A percentile compares a stretch with the other conserved stretches of the same genome.
These are phyloP conservation scores for Listronotus bonariensis DNA, from an alignment of 1,140 invertebrate species.

Conservation along the genomic window DNA sequence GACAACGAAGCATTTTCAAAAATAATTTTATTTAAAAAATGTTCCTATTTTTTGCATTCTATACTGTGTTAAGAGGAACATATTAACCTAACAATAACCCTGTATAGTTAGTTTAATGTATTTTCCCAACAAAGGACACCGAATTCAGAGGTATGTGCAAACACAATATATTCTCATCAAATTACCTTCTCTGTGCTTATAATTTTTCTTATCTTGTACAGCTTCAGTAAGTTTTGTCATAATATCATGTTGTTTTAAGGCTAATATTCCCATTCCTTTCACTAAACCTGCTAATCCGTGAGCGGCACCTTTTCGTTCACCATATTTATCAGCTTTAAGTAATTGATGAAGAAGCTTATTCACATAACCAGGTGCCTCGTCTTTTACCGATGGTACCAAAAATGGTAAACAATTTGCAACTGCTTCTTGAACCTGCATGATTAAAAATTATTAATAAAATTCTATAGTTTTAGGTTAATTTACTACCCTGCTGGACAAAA, in stretches of 20 bases:
- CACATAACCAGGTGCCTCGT: conserved; percentile 86
- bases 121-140: too few species aligned
- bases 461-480: too few species aligned
- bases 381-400: conserved; percentile 88
- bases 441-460: too few species aligned
- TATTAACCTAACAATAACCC: too few species aligned
- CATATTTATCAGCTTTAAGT: conserved; percentile 93
- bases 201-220: conserved; percentile 97
- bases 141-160: too few species aligned
- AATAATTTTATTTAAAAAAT: too few species aligned
- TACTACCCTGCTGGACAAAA: too few species aligned
- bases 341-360: conserved; percentile 87
- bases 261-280: conserved; percentile 95
- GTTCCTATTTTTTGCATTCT: too few species aligned
- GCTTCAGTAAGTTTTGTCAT: conserved; percentile 93
- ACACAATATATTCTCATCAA: too few species aligned
- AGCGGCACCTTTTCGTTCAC: conserved; percentile 91
- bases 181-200: conserved; percentile 84
- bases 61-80: too few species aligned
- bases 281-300: conserved; percentile 89
- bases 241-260: conserved; percentile 93
- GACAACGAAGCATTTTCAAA: too few species aligned
- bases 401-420: conserved; percentile 95
- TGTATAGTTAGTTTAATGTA: too few species aligned
- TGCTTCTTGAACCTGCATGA: conserved; percentile 88